Base-by-base conservation (phyloP, 2,888 invertebrate genomes). In the Zootermopsis nevadensis region DNA sequence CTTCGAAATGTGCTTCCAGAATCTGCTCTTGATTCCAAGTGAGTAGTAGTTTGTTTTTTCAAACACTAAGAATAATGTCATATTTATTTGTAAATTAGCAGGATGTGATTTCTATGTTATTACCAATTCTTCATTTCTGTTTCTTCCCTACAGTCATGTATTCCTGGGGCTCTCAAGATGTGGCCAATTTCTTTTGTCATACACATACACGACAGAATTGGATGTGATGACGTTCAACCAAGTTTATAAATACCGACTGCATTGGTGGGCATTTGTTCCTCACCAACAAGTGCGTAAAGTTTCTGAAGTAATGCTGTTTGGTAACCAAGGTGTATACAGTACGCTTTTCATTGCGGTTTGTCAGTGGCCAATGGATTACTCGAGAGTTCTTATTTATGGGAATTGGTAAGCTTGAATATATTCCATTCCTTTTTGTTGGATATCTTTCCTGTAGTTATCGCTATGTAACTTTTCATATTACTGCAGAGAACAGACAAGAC, bases 141-240 rank as follows among this genome's bases (percentile, higher is more conserved):
- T 67, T 42, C 19, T 76, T 27, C n/a, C 19, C 8, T 33, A 31
- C 87, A 97, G 97, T 86, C 97, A 98, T 89, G 94, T 98, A 86
- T 96, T 97, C 88, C 96, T 98, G 94, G 98, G 98, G 12, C 95
- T 98, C 88, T 97, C 97, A n/a, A 95, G 96, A 87, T 98, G 98
- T 89, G 98, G 98, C 24, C 96, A 97, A 90, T 98, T 95, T 91
- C 93, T 98, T 85, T 91, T 98, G 86, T 98, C 98, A 85, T 98
- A 97, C 89, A 97, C 96, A 1, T 93, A 93, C 87, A 91, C 91
- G 85, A 91, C 92, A 85, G 91, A 90, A 85, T 48, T 83, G 60
- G 85, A 85, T 53, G 84, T 82, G 22, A 83, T 83, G 42, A 77
- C 83, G 22, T 83, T 85, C 42, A 84, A 79, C n/a, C 81, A 92